phyloP scores from a whole-genome alignment of 2,113 vertebrate genomes.

The Scophthalmus maximus region DNA sequence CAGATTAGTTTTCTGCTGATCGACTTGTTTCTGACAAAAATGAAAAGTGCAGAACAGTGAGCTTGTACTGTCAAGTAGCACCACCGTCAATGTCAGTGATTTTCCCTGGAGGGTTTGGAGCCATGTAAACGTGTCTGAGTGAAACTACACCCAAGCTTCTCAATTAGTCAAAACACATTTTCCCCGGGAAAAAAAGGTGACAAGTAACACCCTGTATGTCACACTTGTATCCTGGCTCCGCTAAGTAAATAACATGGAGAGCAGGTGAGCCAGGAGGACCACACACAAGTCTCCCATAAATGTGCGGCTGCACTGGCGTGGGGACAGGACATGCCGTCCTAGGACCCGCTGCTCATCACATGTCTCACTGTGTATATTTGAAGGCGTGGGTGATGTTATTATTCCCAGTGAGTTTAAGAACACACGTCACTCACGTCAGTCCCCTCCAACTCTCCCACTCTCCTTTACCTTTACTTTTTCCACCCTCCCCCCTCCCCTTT shows the following conservation, averaged over 20 bases:
- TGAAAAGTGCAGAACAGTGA: too few relatives aligned
- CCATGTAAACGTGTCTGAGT: too few relatives aligned
- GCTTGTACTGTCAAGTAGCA: too few relatives aligned
- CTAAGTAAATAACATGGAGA: not conserved
- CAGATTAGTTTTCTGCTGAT: too few relatives aligned
- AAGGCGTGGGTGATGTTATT: slow-evolving; percentile 25
- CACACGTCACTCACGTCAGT: slow-evolving; percentile 35
- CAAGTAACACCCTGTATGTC: not conserved
- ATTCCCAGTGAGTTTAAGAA: slow-evolving; percentile 39
- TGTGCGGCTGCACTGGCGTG: slow-evolving; percentile 1
- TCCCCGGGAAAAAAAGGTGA: slow-evolving; percentile 21
- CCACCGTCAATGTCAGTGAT: too few relatives aligned
- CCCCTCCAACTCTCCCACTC: not conserved
- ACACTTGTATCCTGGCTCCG: not conserved
- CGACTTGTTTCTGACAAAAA: too few relatives aligned
- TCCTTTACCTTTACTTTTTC: not conserved
- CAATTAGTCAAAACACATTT: too few relatives aligned
- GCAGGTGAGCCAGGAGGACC: slow-evolving; percentile 14
- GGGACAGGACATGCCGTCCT: slow-evolving; percentile 49
- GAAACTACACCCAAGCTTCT: too few relatives aligned
- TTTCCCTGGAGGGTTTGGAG: too few relatives aligned
- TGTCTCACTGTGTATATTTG: not conserved
- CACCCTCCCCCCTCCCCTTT: slow-evolving; percentile 5
- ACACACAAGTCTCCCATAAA: slow-evolving; percentile 7
- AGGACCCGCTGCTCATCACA: slow-evolving; percentile 17